Conservation (phyloP, 2,888 invertebrate species). For the Hirtodrosophila duncani region DNA sequence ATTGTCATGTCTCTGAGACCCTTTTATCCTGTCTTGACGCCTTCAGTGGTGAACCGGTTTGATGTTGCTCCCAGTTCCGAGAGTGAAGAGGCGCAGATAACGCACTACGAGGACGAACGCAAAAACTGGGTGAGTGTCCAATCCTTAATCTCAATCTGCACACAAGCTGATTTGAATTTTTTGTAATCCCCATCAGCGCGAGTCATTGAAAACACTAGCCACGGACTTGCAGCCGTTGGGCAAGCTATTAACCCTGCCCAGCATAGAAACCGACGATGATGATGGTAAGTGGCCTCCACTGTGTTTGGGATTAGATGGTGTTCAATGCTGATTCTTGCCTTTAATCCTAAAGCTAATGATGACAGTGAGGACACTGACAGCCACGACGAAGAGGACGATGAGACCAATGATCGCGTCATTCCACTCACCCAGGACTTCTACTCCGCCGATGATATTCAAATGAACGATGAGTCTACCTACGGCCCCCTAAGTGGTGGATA, state of each 20-base stretch:
- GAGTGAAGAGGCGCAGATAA: conserved; percentile 86
- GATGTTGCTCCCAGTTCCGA: conserved; percentile 82
- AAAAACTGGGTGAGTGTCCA: conserved; percentile 81
- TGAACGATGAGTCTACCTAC: conserved; percentile 70
- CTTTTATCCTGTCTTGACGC: conserved; percentile 85
- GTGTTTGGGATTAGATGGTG: no score
- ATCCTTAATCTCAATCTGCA: no score
- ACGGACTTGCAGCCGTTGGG: conserved; percentile 83
- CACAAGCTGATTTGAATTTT: no score
- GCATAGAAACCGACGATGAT: conserved; percentile 81
- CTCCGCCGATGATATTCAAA: conserved; percentile 73
- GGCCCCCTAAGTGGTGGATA: no score
- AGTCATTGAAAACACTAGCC: conserved; percentile 80
- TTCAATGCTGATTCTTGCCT: no score
- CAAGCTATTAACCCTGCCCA: conserved; percentile 82
- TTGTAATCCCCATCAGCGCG: no score
- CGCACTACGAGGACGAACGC: conserved; percentile 85
- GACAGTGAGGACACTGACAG: conserved; percentile 83
- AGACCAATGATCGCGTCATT: conserved; percentile 78
- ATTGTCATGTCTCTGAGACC: conserved; percentile 81
- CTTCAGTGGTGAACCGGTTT: conserved; percentile 86
- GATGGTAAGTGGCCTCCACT: conserved; percentile 80
- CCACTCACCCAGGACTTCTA: conserved; percentile 75
- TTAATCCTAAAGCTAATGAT: conserved; percentile 82
- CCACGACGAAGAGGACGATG: conserved; percentile 82